Base-by-base conservation (phyloP, 1,140 invertebrate genomes). In the Zaprionus africanus region DNA sequence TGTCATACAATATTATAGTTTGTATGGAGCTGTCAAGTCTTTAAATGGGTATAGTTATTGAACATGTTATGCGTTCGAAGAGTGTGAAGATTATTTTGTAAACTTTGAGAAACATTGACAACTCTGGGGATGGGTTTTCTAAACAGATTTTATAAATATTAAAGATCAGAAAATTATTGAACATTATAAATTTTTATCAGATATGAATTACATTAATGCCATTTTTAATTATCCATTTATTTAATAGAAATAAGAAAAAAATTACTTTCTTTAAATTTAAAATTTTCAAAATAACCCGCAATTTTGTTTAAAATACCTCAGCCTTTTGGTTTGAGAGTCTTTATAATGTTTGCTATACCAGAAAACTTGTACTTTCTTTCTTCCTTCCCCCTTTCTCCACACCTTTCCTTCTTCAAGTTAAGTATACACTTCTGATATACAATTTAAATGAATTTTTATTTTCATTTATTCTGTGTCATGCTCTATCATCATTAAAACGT, bases 401-500 rank as follows among this genome's bases (percentile, higher is more conserved):
- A 46, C n/a, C 6, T 7, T n/a, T 1, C 41, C 7, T 19, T 1
- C 9, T 51, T 51, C 13, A 11, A 22, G 11, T 19, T 51, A 51
- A 51, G 31, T 53, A 5, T 31, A 63, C 60, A 24, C 46, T 51
- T 34, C 26, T 51, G 31, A 62, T 28, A 69, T 70, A 70, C 70
- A 84, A 67, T 87, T 80, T 75, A 83, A 83, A 81, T 83, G 67
- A 43, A 84, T 81, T 88, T 88, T 78, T 74, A 80, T 87, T 87
- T 81, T 64, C 84, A 84, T 87, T 84, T 88, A 87, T 87, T 88
- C 85, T 36, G 72, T 90, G 86, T 90, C 85, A 90, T 90, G 85
- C 85, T 90, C 85, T 90, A 90, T 90, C 85, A 90, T 90, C 81
- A 90, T 90, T 90, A 90, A 90, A 90, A 79, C 66, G 81, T 85